A percentile compares a stretch with the other conserved stretches of the same genome.
Conservation (phyloP, 2,113 vertebrate genomes). For the Perca flavescens region DNA sequence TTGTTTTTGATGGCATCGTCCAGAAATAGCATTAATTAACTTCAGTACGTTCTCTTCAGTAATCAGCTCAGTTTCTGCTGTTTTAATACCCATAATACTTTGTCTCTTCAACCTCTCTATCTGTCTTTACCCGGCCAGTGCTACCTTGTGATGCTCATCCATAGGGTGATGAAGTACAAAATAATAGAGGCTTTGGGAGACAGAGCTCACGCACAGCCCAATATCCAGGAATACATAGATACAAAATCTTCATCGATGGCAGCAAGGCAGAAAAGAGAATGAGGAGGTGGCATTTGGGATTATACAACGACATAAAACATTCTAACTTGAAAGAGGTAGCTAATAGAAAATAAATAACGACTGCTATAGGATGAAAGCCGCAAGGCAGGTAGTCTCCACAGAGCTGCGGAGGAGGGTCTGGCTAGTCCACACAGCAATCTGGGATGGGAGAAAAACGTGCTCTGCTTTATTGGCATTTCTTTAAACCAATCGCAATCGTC, state of each 20-base stretch:
- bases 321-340: constrained; percentile 35
- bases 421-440: no score
- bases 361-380: constrained; percentile 7
- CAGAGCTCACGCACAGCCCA: constrained; percentile 72
- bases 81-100: constrained; percentile 52
- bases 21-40: constrained; percentile 29
- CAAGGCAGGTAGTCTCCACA: constrained; percentile 24
- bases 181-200: constrained; percentile 86
- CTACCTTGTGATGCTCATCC: constrained; percentile 82
- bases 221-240: constrained; percentile 81
- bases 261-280: constrained; percentile 38
- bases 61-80: constrained; percentile 31
- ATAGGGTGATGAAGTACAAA: constrained; percentile 81
- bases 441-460: no score
- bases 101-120: constrained; percentile 9
- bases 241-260: constrained; percentile 87
- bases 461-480: no score
- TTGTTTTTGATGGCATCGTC: constrained; percentile 1
- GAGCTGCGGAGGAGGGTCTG: no score
- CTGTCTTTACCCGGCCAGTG: constrained; percentile 10
- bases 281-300: constrained; percentile 19
- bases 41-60: constrained; percentile 14
- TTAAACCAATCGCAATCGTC: no score
- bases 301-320: neutral
- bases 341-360: constrained; percentile 39